These are phyloP conservation scores for Pimephales promelas DNA, from an alignment of 2,113 vertebrate species.

Conservation along the genomic window DNA sequence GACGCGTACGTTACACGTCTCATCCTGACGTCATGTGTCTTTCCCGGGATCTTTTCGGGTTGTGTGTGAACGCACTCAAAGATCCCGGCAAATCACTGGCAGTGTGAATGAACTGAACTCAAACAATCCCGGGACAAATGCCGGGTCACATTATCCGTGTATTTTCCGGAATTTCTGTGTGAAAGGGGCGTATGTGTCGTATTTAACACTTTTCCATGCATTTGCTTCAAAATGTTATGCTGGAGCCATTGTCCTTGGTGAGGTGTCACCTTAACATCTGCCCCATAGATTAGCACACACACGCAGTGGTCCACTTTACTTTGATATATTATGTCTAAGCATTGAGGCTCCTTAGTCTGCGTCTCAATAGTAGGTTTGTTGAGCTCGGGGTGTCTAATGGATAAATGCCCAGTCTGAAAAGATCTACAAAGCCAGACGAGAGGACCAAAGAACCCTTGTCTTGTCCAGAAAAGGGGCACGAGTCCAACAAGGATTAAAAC, in stretches of 20 bases:
- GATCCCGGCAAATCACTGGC: too few species aligned
- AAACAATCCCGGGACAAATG: too few species aligned
- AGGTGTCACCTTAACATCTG: conserved; percentile 35
- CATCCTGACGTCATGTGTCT: too few species aligned
- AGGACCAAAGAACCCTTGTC: conserved; percentile 49
- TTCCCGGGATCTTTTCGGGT: too few species aligned
- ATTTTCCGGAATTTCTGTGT: too few species aligned
- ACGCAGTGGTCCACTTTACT: conserved; percentile 22
- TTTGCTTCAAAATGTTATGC: neutral
- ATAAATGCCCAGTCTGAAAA: conserved; percentile 44
- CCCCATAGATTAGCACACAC: conserved; percentile 1
- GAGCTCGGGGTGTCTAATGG: conserved; percentile 41
- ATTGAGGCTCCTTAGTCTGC: conserved; percentile 8
- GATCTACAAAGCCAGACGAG: conserved; percentile 32
- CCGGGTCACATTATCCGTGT: too few species aligned
- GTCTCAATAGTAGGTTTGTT: conserved; percentile 32
- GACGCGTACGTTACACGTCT: too few species aligned
- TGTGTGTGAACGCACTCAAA: too few species aligned
- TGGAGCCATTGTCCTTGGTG: neutral
- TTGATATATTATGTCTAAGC: conserved; percentile 42
- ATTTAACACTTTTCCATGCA: neutral
- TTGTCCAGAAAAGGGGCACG: conserved; percentile 44
- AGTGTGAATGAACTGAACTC: too few species aligned
- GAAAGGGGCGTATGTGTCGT: too few species aligned
- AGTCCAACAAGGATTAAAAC: conserved; percentile 32